Conservation (phyloP, 1,140 invertebrate genomes). For the Zophobas morio region DNA sequence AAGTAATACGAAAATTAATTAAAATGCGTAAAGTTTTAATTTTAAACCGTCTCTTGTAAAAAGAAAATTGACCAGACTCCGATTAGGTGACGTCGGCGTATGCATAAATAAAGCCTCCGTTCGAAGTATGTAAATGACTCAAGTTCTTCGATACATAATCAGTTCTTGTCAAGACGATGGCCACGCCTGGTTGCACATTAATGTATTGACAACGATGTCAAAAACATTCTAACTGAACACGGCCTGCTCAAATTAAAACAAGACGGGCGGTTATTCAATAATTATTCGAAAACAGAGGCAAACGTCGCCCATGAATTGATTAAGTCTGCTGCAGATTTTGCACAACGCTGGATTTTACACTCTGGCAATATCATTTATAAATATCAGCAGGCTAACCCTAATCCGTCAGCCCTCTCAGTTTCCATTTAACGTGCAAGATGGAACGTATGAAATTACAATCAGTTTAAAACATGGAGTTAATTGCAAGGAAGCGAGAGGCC, state of each 20-base stretch:
- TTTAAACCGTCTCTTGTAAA: constrained; percentile 24
- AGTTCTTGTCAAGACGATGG: constrained; percentile 50
- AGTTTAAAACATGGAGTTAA: constrained; percentile 1
- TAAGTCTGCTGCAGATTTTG: constrained; percentile 34
- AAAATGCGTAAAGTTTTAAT: constrained; percentile 36
- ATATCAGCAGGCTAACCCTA: constrained; percentile 1
- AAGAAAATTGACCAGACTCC: constrained; percentile 11
- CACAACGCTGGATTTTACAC: constrained; percentile 23
- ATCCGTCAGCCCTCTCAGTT: constrained; percentile 16
- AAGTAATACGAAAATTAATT: constrained; percentile 36
- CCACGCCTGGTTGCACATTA: constrained; percentile 47
- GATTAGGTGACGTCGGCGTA: constrained; percentile 38
- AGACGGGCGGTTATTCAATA: constrained; percentile 37
- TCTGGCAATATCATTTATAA: constrained; percentile 2
- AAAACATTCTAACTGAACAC: constrained; percentile 50
- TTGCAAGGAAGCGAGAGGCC: not conserved
- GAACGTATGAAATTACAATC: constrained; percentile 23
- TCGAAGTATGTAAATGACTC: constrained; percentile 48
- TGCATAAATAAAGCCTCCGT: constrained; percentile 45
- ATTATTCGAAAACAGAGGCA: constrained; percentile 43
- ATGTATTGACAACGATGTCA: constrained; percentile 50
- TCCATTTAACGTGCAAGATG: constrained; percentile 15
- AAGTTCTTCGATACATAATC: constrained; percentile 50
- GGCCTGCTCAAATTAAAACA: constrained; percentile 45
- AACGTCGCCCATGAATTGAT: constrained; percentile 36